Conservation (phyloP, 2,888 invertebrate genomes). For the Athalia cordata region DNA sequence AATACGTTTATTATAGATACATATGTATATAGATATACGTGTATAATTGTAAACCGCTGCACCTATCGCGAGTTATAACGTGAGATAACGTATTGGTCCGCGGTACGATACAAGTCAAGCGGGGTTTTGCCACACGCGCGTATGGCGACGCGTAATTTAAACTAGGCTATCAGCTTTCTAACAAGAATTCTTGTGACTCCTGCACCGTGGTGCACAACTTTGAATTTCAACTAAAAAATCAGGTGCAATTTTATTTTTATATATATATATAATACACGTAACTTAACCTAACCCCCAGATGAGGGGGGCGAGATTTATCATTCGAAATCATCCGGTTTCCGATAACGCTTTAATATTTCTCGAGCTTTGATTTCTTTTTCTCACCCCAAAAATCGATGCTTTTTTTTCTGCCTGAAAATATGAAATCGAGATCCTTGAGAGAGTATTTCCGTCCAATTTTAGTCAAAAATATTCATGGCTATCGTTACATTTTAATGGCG, state of each 20-base stretch:
- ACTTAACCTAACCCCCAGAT: background rate
- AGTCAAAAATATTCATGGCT: no score
- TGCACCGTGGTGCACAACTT: slow-evolving; percentile 15
- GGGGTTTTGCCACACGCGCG: slow-evolving; percentile 29
- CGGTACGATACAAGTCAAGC: slow-evolving; percentile 35
- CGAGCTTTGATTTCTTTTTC: no score
- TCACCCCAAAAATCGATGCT: no score
- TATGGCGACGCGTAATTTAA: slow-evolving; percentile 42
- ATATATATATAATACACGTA: no score
- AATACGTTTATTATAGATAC: background rate
- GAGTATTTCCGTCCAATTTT: no score
- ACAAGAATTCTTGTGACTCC: slow-evolving; percentile 37
- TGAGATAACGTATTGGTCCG: slow-evolving; percentile 41
- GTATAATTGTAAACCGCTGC: background rate
- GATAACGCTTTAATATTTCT: background rate
- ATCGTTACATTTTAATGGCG: no score
- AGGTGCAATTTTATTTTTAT: slow-evolving; percentile 3
- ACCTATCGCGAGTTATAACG: slow-evolving; percentile 31
- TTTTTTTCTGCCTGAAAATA: no score
- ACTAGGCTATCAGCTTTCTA: slow-evolving; percentile 45
- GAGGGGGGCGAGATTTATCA: no score
- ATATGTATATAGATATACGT: background rate
- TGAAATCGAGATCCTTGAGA: no score
- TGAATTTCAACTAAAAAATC: slow-evolving; percentile 43
- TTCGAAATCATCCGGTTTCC: background rate